These are phyloP conservation scores for Pseudoatta argentina DNA, from an alignment of 1,140 invertebrate species.

Conservation along the genomic window DNA sequence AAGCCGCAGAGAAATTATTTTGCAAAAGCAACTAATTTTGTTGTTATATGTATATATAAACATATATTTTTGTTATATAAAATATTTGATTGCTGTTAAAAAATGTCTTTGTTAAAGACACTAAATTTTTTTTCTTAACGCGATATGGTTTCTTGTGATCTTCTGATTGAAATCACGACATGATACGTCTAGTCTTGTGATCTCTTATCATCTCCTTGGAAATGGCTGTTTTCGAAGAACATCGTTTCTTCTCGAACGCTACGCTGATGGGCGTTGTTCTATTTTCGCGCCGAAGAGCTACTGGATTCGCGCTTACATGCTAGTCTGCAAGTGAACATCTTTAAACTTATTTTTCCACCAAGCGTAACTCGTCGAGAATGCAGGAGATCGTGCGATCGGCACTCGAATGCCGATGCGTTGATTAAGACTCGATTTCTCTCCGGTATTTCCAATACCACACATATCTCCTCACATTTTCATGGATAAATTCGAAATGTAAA, in stretches of 20 bases:
- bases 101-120: too few relatives aligned
- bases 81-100: neutral
- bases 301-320: constrained; percentile 20
- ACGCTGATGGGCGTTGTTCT: constrained; percentile 24
- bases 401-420: constrained; percentile 29
- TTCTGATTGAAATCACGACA: neutral
- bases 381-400: constrained; percentile 25
- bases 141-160: neutral
- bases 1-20: too few relatives aligned
- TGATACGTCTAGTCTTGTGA: neutral
- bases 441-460: neutral
- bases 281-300: constrained; percentile 36
- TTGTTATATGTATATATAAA: too few relatives aligned
- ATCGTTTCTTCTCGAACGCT: neutral
- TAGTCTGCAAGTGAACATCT: neutral
- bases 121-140: too few relatives aligned
- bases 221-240: neutral
- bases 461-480: neutral
- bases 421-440: constrained; percentile 14
- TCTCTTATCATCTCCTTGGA: constrained; percentile 19
- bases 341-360: constrained; percentile 41
- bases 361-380: constrained; percentile 60
- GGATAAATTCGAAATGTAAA: neutral
- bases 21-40: too few relatives aligned
- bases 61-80: neutral